These are phyloP conservation scores for Phragmatobia fuliginosa DNA, from an alignment of 2,888 invertebrate genomes.

Conservation along the genomic window DNA sequence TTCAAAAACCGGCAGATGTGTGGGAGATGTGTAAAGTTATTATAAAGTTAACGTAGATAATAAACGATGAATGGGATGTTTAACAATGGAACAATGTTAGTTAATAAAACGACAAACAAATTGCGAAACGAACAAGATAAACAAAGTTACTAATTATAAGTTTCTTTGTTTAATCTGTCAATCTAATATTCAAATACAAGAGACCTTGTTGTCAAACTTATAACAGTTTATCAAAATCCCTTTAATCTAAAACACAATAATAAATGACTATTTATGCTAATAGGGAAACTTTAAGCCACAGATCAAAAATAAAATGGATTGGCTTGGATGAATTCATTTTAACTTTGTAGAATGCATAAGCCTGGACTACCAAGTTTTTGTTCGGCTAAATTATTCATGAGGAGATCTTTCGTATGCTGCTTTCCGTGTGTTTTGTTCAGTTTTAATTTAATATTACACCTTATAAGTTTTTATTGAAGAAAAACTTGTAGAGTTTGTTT, in stretches of 20 bases:
- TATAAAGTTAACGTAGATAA: not conserved
- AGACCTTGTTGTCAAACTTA: not conserved
- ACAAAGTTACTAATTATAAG: not conserved
- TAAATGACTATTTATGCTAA: conserved; percentile 21
- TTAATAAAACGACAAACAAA: not conserved
- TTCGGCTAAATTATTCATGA: conserved; percentile 61
- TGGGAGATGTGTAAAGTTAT: not conserved
- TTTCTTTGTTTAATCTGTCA: not conserved
- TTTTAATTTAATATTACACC: conserved; percentile 39
- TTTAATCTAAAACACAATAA: conserved; percentile 26
- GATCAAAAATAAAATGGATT: conserved; percentile 57
- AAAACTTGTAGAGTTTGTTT: too few relatives aligned
- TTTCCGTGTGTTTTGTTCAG: conserved; percentile 43
- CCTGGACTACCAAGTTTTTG: conserved; percentile 55
- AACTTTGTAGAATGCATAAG: conserved; percentile 62
- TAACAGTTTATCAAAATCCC: not conserved
- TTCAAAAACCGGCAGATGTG: not conserved
- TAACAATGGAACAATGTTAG: not conserved
- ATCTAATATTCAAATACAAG: not conserved
- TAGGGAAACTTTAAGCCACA: conserved; percentile 45
- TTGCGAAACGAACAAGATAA: not conserved
- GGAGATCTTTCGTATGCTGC: conserved; percentile 41
- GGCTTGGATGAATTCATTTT: conserved; percentile 61
- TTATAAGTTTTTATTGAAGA: too few relatives aligned
- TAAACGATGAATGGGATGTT: not conserved